phyloP scores from a whole-genome alignment of 2,113 vertebrate species.

The Petromus typicus region DNA sequence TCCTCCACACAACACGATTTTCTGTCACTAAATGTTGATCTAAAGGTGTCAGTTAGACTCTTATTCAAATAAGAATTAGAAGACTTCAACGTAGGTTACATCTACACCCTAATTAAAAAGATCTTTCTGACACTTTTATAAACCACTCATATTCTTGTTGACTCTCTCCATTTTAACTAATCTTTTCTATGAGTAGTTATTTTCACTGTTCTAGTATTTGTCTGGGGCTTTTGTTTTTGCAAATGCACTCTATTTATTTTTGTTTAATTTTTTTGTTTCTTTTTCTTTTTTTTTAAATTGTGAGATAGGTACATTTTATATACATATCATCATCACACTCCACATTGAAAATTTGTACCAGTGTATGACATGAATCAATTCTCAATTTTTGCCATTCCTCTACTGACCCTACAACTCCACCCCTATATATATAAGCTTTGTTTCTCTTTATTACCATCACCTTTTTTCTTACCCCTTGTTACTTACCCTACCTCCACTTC shows the following conservation, averaged over 20 bases:
- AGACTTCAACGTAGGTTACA: background rate
- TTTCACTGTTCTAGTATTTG: background rate
- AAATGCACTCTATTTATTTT: background rate
- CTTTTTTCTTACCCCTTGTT: too few species aligned
- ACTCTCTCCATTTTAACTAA: background rate
- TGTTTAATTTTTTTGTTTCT: too few species aligned
- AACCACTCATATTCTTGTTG: background rate
- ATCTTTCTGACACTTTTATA: background rate
- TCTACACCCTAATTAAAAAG: background rate
- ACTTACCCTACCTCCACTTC: too few species aligned
- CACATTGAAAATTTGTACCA: too few species aligned
- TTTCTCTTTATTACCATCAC: too few species aligned
- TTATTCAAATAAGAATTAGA: slow-evolving; percentile 25
- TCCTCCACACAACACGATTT: background rate
- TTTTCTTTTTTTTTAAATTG: too few species aligned
- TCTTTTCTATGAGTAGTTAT: background rate
- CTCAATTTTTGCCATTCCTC: too few species aligned
- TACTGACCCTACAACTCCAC: too few species aligned
- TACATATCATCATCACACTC: too few species aligned
- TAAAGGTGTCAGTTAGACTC: background rate
- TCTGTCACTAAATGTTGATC: slow-evolving; percentile 50
- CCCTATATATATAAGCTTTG: too few species aligned
- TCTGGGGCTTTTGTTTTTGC: slow-evolving; percentile 9
- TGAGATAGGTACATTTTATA: too few species aligned
- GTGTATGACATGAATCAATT: too few species aligned